Base-by-base conservation (phyloP, 2,797 vertebrate genomes). In the Hafferia zeledoni region DNA sequence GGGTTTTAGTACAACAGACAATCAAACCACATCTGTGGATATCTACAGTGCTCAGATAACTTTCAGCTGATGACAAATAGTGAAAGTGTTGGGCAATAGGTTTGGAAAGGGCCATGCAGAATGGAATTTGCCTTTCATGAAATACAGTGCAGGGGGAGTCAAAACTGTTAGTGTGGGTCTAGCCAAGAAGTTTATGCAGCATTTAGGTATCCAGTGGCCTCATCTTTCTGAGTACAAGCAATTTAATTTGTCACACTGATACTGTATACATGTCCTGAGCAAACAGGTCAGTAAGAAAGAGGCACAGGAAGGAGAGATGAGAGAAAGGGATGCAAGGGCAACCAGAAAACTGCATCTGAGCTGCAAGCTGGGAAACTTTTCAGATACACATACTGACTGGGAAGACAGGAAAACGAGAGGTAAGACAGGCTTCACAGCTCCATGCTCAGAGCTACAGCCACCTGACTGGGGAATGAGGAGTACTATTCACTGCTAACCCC, bases 41-140 rank as follows among this genome's bases (percentile, higher is more conserved):
- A 87, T 68, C 90, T 71, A 57, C 46, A 75, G 77, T 0, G 0
- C 71, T 67, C 86, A 71, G 64, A 90, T 39, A 60, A 71, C 53
- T 77, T 31, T 75, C 77, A 67, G 80, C 9, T 82, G 56, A 56
- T 92, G 88, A 83, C 82, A 93, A 63, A 89, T 0, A 65, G 72
- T 46, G 87, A 35, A 95, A 90, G 81, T 41, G 56, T 87, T 86
- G 79, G 83, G 83, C 75, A 70, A 91, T 11, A 61, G 33, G 82
- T 49, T 75, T 89, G 93, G 91, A 94, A 95, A 86, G 59, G 50
- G 57, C 78, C 59, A 75, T 0, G 1, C 6, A 47, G 76, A 69
- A 67, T 3, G 6, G 68, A 69, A 78, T 91, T 64, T 5, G 24
- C 56, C 56, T 71, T 89, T 81, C 63, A 39, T 1, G 25, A 69